Base-by-base conservation (phyloP, 2,888 invertebrate species). In the Apantesis nais region DNA sequence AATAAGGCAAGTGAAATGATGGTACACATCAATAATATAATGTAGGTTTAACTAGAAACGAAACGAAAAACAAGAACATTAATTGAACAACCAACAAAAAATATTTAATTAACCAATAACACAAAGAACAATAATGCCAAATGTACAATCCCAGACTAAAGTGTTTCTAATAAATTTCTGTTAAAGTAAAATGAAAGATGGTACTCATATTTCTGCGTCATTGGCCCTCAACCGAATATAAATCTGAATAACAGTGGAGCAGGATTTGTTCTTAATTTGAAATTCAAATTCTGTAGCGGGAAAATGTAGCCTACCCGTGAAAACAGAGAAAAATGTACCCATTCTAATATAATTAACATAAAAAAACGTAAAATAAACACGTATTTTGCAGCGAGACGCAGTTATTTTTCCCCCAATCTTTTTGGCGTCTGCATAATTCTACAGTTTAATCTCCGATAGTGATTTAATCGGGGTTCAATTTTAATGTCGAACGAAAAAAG, bases 261-360 rank as follows among this genome's bases (percentile, higher is more conserved):
- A 84, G 89, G 90, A 90, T 90, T 90, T 88, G 88, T 89, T 88
- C 90, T 83, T 83, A 87, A 92, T 92, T 92, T 92, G 91, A 92
- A 92, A 85, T 91, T 92, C 90, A 92, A 91, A 92, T 92, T 88
- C 80, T 86, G 89, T 86, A 86, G 84, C 88, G 88, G 89, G 88
- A 89, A 89, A 90, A 88, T 87, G 90, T 88, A 86, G 88, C 83
- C 77, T 81, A 84, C 82, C 86, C 85, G 85, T 82, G 86, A 84
- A 89, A 89, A 89, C 89, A 89, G 85, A 85, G 86, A 89, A 90
- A 90, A 91, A 90, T 89, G 89, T 89, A 87, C 88, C 86, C 87
- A 89, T 90, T 86, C 89, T 89, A 89, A 91, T 89, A 88, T 89
- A 91, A 91, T 91, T 92, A 90, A 85, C 90, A 91, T 91, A 91